Percentiles rank a stretch among this genome's conserved stretches.
Evolutionary conservation across 2,797 vertebrate genomes (phyloP).

Genomic region (Orientallactaga sibirica): DNA sequence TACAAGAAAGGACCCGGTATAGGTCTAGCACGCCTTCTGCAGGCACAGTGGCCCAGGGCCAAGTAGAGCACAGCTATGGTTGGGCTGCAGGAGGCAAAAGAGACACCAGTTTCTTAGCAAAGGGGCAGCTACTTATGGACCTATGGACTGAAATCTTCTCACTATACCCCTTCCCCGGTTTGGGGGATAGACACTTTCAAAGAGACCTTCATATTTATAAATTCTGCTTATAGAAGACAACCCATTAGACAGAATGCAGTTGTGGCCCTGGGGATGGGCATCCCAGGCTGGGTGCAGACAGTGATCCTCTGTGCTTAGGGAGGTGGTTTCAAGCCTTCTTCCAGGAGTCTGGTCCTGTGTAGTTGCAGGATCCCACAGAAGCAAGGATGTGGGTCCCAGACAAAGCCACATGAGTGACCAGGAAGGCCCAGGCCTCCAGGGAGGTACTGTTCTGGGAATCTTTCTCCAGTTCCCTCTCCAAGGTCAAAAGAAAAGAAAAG

Average conservation of each 20-base stretch:
- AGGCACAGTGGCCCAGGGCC: accelerated
- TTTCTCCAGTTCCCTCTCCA: neutral
- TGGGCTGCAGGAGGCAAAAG: neutral
- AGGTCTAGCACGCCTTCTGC: accelerated
- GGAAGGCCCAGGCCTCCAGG: neutral
- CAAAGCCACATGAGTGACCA: no score
- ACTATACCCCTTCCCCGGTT: neutral
- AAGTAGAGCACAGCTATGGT: neutral
- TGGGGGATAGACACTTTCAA: neutral
- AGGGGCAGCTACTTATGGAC: neutral
- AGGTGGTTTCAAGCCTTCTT: neutral
- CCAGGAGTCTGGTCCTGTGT: accelerated
- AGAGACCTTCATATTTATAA: neutral
- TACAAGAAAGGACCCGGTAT: neutral
- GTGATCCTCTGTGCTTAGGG: neutral
- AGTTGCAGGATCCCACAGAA: neutral
- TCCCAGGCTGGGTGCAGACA: no score
- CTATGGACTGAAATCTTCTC: neutral
- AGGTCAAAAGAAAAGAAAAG: neutral
- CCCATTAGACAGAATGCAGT: accelerated
- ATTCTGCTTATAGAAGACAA: neutral
- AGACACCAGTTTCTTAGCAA: neutral
- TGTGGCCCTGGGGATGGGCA: no score
- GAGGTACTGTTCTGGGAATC: accelerated
- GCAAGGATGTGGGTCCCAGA: no score